Base-by-base conservation (phyloP, 2,113 vertebrate genomes). In the Oncorhynchus keta region DNA sequence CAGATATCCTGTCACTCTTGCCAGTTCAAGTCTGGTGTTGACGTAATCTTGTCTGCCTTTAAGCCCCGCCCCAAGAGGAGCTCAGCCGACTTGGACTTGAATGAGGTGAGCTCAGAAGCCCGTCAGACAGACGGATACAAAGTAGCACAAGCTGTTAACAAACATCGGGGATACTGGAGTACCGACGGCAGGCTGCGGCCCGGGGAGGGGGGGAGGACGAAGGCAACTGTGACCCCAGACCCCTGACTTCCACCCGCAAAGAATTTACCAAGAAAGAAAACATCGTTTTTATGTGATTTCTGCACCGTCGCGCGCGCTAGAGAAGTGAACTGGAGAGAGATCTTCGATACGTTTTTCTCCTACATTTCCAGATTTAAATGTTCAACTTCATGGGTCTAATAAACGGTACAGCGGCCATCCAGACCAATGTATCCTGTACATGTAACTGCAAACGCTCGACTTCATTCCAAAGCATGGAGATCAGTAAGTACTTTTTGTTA, bases 401-500 rank as follows among this genome's bases (percentile, higher is more conserved):
- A 93, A 97, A 97, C 95, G 92, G 94, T 92, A 96, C 96, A 86
- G 90, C 93, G 93, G 93, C 87, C 86, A 88, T 89, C 88, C 95
- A 94, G 92, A 94, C 96, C 93, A 98, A 98, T 97, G 97, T 97
- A 93, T 97, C 96, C 93, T 98, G 96, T 90, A 96, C 95, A 86
- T 97, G 97, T 89, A 96, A 97, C 95, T 98, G 96, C 95, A 95
- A 96, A 77, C 94, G 95, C 89, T 94, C 91, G 93, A 95, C 95
- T 90, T 96, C 96, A 88, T 95, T 95, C 87, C 96, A 95, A 92
- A 97, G 94, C 92, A 97, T 97, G 96, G 96, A 97, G 90, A 97
- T 97, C 95, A 96, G 96, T 97, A 87, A 97, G 96, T 97, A 90
- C 32, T 24, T 55, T 75, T 66, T 20, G 45, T n/a, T 57, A 51